Evolutionary conservation across 2,888 invertebrate species (phyloP).

Genomic region (Gari tellinella): DNA sequence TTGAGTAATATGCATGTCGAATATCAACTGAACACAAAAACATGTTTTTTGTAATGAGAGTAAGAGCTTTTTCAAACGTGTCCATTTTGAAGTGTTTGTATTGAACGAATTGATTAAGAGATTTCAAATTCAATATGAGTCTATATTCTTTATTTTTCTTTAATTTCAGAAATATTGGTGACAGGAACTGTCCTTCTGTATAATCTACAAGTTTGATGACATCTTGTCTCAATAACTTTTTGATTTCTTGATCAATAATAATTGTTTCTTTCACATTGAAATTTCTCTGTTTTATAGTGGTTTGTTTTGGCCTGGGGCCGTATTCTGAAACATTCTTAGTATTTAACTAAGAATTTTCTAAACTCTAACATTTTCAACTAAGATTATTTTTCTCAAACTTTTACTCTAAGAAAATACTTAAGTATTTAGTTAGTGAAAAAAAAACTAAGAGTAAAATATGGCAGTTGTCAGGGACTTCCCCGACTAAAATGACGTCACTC

Average conservation of each 20-base stretch:
- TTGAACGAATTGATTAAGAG: slow-evolving; percentile 15
- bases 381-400: too few species aligned
- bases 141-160: slow-evolving; percentile 34
- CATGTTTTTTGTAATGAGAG: slow-evolving; percentile 11
- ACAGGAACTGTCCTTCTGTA: slow-evolving; percentile 29
- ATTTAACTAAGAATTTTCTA: too few species aligned
- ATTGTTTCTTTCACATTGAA: slow-evolving; percentile 12
- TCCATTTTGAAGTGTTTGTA: slow-evolving; percentile 44
- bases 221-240: slow-evolving; percentile 20
- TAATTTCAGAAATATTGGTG: slow-evolving; percentile 30
- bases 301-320: too few species aligned
- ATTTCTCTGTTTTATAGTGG: too few species aligned
- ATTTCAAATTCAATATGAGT: slow-evolving; percentile 33
- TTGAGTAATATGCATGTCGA: slow-evolving; percentile 19
- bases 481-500: too few species aligned
- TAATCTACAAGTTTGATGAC: slow-evolving; percentile 10
- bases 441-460: too few species aligned
- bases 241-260: slow-evolving; percentile 18
- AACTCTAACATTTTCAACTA: too few species aligned
- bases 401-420: too few species aligned
- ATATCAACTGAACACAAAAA: slow-evolving; percentile 15
- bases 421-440: too few species aligned
- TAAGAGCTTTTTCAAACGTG: slow-evolving; percentile 16
- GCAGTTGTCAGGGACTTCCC: too few species aligned
- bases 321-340: too few species aligned